Evolutionary conservation across 1,140 invertebrate genomes (phyloP).

Genomic region (Drosophila burlai): DNA sequence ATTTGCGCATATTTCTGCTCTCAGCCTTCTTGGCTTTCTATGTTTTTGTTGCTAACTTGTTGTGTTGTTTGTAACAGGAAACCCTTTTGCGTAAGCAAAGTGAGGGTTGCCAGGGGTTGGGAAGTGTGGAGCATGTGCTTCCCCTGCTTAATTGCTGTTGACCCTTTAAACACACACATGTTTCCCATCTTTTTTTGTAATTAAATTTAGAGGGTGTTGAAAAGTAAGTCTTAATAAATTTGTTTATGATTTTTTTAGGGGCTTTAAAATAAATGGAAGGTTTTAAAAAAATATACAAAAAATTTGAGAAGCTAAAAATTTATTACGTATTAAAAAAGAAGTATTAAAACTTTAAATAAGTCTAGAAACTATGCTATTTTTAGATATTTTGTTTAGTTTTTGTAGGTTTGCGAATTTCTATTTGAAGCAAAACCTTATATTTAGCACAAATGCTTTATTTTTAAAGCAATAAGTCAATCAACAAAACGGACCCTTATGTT

Average conservation of each 20-base stretch:
- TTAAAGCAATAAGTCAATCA: not conserved
- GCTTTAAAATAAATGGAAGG: not conserved
- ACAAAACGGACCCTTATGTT: not conserved
- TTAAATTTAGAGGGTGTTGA: not conserved
- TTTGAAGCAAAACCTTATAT: not conserved
- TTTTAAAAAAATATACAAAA: too few relatives aligned
- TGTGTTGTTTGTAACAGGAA: slow-evolving; percentile 79
- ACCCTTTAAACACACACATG: slow-evolving; percentile 12
- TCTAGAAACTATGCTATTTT: not conserved
- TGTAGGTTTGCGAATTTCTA: not conserved
- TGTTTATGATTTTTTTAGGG: not conserved
- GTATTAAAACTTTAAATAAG: too few relatives aligned
- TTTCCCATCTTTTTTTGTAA: slow-evolving; percentile 1
- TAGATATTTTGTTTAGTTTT: not conserved
- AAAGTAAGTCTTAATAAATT: not conserved
- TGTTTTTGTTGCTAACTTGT: slow-evolving; percentile 59
- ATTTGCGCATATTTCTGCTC: slow-evolving; percentile 55
- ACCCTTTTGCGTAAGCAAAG: slow-evolving; percentile 75
- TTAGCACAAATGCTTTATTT: too few relatives aligned
- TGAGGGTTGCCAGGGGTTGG: slow-evolving; percentile 6
- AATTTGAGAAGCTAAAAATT: not conserved
- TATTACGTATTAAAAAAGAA: too few relatives aligned
- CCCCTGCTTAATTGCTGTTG: slow-evolving; percentile 46
- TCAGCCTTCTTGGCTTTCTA: slow-evolving; percentile 10
- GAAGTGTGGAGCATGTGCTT: slow-evolving; percentile 22